Conservation (phyloP, 2,113 vertebrate genomes). For the Corynorhinus townsendii region DNA sequence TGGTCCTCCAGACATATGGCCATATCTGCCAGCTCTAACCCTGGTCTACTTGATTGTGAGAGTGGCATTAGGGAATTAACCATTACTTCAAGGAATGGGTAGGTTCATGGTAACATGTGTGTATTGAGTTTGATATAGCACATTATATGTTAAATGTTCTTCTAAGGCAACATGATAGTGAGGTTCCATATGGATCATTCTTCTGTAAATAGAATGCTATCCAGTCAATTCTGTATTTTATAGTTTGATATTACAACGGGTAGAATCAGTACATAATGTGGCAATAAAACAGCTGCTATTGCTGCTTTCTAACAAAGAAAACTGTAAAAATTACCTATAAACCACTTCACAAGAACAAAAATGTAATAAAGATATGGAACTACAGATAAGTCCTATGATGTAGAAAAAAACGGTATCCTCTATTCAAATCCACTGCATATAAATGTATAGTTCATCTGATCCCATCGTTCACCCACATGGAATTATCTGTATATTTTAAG, state of each 20-base stretch:
- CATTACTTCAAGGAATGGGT: background rate
- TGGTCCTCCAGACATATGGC: background rate
- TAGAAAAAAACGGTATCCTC: conserved; percentile 3
- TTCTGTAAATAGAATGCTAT: background rate
- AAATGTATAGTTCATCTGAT: background rate
- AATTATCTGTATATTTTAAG: background rate
- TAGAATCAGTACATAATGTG: background rate
- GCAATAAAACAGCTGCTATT: background rate
- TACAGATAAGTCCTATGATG: background rate
- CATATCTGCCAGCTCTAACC: background rate
- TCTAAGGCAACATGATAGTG: background rate
- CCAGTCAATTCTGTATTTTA: background rate
- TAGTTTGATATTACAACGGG: background rate
- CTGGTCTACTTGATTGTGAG: background rate
- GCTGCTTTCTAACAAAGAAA: background rate
- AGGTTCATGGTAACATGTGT: background rate
- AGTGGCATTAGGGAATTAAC: background rate
- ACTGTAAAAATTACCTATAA: background rate
- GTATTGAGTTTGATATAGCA: background rate
- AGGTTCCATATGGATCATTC: background rate
- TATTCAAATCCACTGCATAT: background rate
- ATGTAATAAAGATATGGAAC: background rate
- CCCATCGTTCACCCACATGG: background rate
- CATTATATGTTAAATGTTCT: background rate
- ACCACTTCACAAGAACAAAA: background rate